Conservation (phyloP, 2,888 invertebrate species). For the Rhagium mordax region DNA sequence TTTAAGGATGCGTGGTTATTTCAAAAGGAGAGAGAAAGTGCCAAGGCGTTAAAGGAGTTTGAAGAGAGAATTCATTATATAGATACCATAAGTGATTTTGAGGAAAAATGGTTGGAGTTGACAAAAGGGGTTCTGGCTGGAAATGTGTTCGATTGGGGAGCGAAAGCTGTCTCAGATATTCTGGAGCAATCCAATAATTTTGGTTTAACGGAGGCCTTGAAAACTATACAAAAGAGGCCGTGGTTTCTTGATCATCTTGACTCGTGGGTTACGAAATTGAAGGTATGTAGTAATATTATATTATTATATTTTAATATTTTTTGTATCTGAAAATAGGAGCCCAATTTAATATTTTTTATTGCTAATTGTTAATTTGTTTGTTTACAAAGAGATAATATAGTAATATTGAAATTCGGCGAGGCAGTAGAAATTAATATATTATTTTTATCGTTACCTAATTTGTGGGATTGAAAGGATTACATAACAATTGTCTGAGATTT, state of each 20-base stretch:
- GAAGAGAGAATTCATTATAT: conserved; percentile 78
- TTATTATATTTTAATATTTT: not conserved
- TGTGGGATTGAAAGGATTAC: not conserved
- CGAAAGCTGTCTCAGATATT: conserved; percentile 89
- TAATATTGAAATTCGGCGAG: not conserved
- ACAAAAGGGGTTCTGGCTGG: conserved; percentile 82
- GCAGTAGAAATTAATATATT: not conserved
- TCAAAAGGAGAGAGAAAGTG: conserved; percentile 92
- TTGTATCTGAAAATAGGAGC: not conserved
- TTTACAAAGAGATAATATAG: not conserved
- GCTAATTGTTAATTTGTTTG: not conserved
- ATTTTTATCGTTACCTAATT: not conserved
- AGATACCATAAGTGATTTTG: conserved; percentile 77
- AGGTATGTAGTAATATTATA: conserved; percentile 66
- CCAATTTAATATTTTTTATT: too few relatives aligned
- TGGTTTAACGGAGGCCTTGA: conserved; percentile 86
- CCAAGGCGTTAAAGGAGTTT: conserved; percentile 82
- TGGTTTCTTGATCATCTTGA: conserved; percentile 94
- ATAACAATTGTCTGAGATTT: conserved; percentile 6
- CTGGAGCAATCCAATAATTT: conserved; percentile 82
- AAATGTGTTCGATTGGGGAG: conserved; percentile 99
- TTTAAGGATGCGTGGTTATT: conserved; percentile 91
- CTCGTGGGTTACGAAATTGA: conserved; percentile 83
- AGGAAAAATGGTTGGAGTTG: conserved; percentile 77
- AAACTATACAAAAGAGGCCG: conserved; percentile 89